These are phyloP conservation scores for Proisotoma minuta DNA, from an alignment of 2,888 invertebrate species.

Conservation along the genomic window DNA sequence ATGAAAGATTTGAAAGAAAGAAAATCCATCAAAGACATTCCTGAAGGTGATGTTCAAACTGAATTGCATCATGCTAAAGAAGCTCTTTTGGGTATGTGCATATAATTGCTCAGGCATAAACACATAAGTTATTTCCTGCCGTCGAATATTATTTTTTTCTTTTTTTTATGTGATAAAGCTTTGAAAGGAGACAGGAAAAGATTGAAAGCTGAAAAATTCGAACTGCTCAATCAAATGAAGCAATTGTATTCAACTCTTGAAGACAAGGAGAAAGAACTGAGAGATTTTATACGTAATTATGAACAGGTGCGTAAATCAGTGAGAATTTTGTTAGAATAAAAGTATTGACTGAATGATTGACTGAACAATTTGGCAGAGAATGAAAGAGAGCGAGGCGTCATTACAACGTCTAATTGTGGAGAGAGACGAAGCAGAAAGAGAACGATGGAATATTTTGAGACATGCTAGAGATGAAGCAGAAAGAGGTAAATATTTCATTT, in stretches of 20 bases:
- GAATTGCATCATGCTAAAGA: slow-evolving; percentile 74
- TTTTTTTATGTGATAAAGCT: too few relatives aligned
- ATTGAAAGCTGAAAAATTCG: slow-evolving; percentile 87
- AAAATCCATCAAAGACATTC: slow-evolving; percentile 62
- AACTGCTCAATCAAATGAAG: slow-evolving; percentile 88
- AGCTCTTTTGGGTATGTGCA: slow-evolving; percentile 59
- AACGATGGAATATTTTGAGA: slow-evolving; percentile 79
- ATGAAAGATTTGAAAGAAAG: slow-evolving; percentile 55
- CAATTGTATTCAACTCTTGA: slow-evolving; percentile 88
- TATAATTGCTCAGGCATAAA: too few relatives aligned
- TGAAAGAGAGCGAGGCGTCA: slow-evolving; percentile 73
- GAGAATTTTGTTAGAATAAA: slow-evolving; percentile 3
- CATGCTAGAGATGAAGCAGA: slow-evolving; percentile 88
- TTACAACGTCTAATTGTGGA: slow-evolving; percentile 60
- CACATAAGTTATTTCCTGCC: too few relatives aligned
- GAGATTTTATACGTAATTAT: slow-evolving; percentile 90
- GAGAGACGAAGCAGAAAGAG: slow-evolving; percentile 73
- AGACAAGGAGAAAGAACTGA: slow-evolving; percentile 87
- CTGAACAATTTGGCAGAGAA: slow-evolving; percentile 56
- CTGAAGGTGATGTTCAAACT: slow-evolving; percentile 58
- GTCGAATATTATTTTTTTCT: too few relatives aligned
- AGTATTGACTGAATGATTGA: background rate
- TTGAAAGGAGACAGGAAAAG: slow-evolving; percentile 85
- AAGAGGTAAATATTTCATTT: too few relatives aligned
- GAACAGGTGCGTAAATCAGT: slow-evolving; percentile 72